phyloP scores from a whole-genome alignment of 2,113 vertebrate species.

The Mirounga angustirostris region DNA sequence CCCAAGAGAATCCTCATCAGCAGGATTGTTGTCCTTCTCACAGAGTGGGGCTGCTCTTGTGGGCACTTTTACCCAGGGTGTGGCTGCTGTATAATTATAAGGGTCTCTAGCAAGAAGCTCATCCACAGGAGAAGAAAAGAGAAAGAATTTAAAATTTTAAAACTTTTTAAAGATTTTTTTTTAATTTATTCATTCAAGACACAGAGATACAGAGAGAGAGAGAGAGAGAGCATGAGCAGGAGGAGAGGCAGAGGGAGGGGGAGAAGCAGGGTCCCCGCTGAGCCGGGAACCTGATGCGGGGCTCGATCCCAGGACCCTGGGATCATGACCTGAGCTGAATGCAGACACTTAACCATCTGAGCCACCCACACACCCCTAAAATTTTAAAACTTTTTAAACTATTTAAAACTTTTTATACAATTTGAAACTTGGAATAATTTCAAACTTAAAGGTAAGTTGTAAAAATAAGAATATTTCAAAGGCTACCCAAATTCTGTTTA shows the following conservation, averaged over 20 bases:
- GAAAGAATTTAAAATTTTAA: not conserved
- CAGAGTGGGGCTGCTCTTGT: rapidly evolving
- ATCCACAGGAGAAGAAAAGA: not conserved
- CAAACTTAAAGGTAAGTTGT: not conserved
- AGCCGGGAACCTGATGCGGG: too few species aligned
- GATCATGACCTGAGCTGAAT: too few species aligned
- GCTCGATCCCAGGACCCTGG: too few species aligned
- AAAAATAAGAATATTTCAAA: slow-evolving; percentile 9
- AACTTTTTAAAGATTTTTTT: not conserved
- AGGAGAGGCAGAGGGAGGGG: too few species aligned
- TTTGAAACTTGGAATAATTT: slow-evolving; percentile 11
- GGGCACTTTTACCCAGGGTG: not conserved
- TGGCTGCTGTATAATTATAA: not conserved
- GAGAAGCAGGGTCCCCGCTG: too few species aligned
- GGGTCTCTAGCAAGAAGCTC: not conserved
- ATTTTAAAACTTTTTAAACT: not conserved
- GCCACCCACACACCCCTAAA: not conserved
- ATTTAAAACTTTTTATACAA: not conserved
- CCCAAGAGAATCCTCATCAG: not conserved
- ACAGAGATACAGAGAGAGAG: too few species aligned
- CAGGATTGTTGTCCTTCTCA: not conserved
- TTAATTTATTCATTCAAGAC: too few species aligned
- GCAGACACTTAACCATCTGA: too few species aligned
- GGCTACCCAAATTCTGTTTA: not conserved
- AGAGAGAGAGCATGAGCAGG: too few species aligned